Percentiles rank a stretch among this genome's conserved stretches.
These are phyloP conservation scores for Idaea aversata DNA, from an alignment of 2,888 invertebrate species.

Conservation along the genomic window DNA sequence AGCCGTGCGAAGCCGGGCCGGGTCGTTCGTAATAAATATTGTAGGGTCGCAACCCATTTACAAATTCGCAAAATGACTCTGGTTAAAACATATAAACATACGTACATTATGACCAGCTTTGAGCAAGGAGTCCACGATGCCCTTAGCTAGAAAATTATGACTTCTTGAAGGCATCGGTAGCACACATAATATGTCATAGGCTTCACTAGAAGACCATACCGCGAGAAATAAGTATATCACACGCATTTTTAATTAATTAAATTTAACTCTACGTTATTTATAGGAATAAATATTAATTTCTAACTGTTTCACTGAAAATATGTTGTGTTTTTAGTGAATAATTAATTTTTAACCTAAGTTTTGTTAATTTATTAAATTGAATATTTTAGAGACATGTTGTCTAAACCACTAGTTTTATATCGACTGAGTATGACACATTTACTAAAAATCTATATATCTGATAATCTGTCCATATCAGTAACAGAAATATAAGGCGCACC, in stretches of 20 bases:
- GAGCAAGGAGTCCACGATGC: slow-evolving; percentile 47
- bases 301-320: neutral
- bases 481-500: neutral
- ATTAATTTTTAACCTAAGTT: neutral
- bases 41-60: too few relatives aligned
- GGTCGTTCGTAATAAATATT: too few relatives aligned
- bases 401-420: neutral
- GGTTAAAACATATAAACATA: neutral
- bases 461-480: neutral
- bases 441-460: slow-evolving; percentile 2
- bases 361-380: neutral
- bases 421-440: neutral
- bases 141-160: slow-evolving; percentile 49
- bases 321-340: neutral
- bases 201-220: slow-evolving; percentile 14
- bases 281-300: neutral
- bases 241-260: neutral
- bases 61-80: too few relatives aligned
- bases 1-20: too few relatives aligned
- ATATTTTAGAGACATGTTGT: neutral
- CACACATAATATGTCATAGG: slow-evolving; percentile 49
- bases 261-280: neutral
- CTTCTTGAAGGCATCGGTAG: slow-evolving; percentile 50
- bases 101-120: slow-evolving; percentile 54
- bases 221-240: neutral